phyloP scores from a whole-genome alignment of 2,113 vertebrate genomes.

The Neofelis nebulosa region DNA sequence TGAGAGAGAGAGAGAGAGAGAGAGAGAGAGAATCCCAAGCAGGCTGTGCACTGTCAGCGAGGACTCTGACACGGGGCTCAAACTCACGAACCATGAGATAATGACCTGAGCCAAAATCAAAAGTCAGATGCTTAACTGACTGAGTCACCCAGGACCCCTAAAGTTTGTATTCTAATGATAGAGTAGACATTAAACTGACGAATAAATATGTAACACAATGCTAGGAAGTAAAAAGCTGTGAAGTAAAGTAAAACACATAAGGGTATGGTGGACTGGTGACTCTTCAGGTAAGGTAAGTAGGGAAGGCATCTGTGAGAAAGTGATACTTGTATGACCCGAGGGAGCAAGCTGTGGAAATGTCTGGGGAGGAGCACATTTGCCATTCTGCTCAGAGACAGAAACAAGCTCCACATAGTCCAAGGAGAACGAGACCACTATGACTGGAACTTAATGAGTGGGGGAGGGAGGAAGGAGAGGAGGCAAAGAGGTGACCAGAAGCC shows the following conservation, averaged over 20 bases:
- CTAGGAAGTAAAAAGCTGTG: not conserved
- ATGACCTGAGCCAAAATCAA: no score
- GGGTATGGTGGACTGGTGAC: not conserved
- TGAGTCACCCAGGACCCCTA: no score
- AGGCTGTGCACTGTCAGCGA: no score
- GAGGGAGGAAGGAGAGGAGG: not conserved
- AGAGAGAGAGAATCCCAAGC: no score
- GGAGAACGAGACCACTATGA: not conserved
- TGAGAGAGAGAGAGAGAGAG: no score
- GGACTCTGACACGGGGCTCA: no score
- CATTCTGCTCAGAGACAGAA: not conserved
- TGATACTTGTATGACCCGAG: not conserved
- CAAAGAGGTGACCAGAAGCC: not conserved
- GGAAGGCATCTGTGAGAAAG: not conserved
- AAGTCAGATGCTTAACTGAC: no score
- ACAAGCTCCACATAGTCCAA: not conserved
- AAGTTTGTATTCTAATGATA: not conserved
- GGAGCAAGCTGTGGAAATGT: not conserved
- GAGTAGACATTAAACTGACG: not conserved
- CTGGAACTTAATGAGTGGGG: not conserved
- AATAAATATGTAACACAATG: not conserved
- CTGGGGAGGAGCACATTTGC: not conserved
- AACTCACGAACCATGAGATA: no score
- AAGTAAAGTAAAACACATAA: not conserved
- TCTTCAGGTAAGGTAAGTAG: not conserved